Percentiles rank a stretch among this genome's conserved stretches.
These are phyloP conservation scores for Chrysolophus pictus DNA, from an alignment of 2,797 vertebrate species.

Conservation along the genomic window DNA sequence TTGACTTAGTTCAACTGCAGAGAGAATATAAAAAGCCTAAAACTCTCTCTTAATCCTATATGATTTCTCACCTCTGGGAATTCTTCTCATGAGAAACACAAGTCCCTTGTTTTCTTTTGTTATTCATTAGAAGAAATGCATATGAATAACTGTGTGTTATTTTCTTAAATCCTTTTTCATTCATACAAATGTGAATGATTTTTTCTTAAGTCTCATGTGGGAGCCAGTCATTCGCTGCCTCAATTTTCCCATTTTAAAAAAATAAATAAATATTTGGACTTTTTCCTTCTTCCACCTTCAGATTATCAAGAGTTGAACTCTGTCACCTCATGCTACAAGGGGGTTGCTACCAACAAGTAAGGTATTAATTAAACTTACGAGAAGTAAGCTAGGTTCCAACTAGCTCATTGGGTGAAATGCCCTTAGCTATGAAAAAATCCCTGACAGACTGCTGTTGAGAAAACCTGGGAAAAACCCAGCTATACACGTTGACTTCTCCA, in stretches of 20 bases:
- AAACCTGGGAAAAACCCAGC: background rate
- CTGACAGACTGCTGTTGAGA: background rate
- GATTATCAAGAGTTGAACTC: background rate
- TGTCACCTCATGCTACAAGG: background rate
- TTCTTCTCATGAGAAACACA: background rate
- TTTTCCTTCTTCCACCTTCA: background rate
- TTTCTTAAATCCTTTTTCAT: background rate
- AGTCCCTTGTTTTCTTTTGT: slow-evolving; percentile 5
- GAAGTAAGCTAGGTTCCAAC: background rate
- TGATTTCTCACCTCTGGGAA: slow-evolving; percentile 30
- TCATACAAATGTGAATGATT: background rate
- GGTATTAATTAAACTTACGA: background rate
- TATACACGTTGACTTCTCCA: background rate
- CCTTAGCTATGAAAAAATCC: background rate
- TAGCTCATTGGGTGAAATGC: background rate
- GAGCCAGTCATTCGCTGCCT: background rate
- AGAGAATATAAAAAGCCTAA: background rate
- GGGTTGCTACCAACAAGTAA: background rate
- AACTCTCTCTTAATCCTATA: background rate
- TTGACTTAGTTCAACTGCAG: background rate
- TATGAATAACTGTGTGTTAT: background rate
- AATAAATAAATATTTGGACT: background rate
- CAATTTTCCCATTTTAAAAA: background rate
- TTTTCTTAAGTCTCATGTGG: background rate
- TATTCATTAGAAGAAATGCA: slow-evolving; percentile 6